Percentiles rank a stretch among this genome's conserved stretches.
Conservation (phyloP, 2,797 vertebrate genomes). For the Gallinago stenura region DNA sequence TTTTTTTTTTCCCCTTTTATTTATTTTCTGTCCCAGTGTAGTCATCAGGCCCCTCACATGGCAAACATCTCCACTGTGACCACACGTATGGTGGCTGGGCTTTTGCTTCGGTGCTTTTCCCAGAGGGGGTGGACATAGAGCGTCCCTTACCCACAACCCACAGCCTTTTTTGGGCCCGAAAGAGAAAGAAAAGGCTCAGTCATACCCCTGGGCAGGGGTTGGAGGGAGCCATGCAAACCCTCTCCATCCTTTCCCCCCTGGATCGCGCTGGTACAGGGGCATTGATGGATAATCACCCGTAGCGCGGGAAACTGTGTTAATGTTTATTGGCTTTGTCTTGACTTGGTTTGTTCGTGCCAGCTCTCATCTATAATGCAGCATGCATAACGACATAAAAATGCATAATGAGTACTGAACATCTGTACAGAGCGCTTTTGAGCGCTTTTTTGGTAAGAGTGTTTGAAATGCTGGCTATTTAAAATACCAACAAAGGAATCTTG, state of each 20-base stretch:
- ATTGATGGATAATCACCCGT: slow-evolving; percentile 8
- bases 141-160: background rate
- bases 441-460: background rate
- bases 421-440: background rate
- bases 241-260: background rate
- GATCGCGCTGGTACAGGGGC: background rate
- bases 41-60: background rate
- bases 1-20: background rate
- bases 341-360: background rate
- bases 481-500: slow-evolving; percentile 1
- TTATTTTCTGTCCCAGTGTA: background rate
- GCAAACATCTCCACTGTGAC: background rate
- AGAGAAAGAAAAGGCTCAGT: background rate
- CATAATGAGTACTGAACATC: slow-evolving; percentile 29
- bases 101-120: background rate
- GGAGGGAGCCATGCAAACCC: background rate
- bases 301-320: background rate
- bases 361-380: slow-evolving; percentile 42
- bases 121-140: background rate
- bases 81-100: background rate
- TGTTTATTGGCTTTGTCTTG: slow-evolving; percentile 57
- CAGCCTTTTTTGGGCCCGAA: background rate
- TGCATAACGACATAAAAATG: slow-evolving; percentile 22
- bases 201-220: rapidly evolving
- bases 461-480: slow-evolving; percentile 16